Conservation (phyloP, 2,113 vertebrate species). For the Eclectus roratus region DNA sequence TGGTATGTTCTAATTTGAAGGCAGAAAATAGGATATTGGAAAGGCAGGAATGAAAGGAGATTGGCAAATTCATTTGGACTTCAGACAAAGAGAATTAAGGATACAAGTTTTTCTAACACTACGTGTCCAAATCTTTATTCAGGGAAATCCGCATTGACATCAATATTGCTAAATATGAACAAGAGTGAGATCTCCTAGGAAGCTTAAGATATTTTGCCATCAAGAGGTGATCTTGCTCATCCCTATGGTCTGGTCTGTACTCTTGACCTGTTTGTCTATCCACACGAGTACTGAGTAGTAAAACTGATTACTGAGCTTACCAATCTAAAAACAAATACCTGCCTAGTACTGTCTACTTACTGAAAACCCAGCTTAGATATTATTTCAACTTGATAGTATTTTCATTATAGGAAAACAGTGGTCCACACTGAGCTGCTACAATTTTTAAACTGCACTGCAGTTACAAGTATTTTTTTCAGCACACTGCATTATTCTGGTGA, state of each 20-base stretch:
- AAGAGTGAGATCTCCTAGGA: background rate
- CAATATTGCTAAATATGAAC: background rate
- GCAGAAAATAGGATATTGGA: background rate
- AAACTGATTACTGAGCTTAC: background rate
- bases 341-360: background rate
- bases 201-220: background rate
- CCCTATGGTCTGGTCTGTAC: background rate
- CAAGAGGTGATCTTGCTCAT: background rate
- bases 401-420: background rate
- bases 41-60: background rate
- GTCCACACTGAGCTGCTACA: background rate
- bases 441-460: background rate
- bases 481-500: background rate
- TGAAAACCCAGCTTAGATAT: accelerated
- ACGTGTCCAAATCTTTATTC: background rate
- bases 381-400: background rate
- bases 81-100: background rate
- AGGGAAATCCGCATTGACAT: background rate
- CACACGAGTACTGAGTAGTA: background rate
- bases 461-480: background rate
- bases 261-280: background rate
- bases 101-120: background rate
- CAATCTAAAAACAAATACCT: background rate
- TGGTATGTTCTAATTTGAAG: background rate
- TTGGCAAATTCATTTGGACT: background rate